phyloP scores from a whole-genome alignment of 1,140 invertebrate genomes.

The Orchesella cincta region DNA sequence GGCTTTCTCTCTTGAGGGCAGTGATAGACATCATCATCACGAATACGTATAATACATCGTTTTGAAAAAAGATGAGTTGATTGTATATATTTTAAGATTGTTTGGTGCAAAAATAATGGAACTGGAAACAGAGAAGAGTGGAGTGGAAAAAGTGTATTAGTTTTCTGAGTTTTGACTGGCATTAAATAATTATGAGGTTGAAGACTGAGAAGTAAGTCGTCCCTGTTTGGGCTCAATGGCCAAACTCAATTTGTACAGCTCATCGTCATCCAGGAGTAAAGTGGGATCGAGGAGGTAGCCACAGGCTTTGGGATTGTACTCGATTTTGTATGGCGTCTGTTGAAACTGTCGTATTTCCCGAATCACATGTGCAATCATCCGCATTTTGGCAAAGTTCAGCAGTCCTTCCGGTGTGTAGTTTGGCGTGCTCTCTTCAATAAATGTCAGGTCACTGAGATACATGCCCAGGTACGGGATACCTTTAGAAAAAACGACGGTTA shows the following conservation, averaged over 20 bases:
- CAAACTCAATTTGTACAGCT: constrained; percentile 78
- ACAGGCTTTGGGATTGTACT: constrained; percentile 58
- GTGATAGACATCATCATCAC: no score
- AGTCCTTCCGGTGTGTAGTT: constrained; percentile 87
- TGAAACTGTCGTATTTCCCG: constrained; percentile 89
- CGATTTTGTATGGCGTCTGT: constrained; percentile 80
- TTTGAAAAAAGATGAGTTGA: no score
- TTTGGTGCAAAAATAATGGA: no score
- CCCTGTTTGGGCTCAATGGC: constrained; percentile 79
- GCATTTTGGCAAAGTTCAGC: constrained; percentile 95
- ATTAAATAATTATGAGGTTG: constrained; percentile 25
- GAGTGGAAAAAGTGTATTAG: no score
- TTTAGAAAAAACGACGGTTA: neutral
- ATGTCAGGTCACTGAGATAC: constrained; percentile 88
- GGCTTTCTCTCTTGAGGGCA: no score
- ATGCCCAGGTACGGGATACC: constrained; percentile 83
- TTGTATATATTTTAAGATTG: no score
- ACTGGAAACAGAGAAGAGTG: no score
- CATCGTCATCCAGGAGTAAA: constrained; percentile 76
- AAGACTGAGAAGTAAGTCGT: constrained; percentile 58
- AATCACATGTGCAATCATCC: constrained; percentile 94
- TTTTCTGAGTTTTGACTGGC: no score
- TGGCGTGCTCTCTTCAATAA: constrained; percentile 91
- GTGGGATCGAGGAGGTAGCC: constrained; percentile 79
- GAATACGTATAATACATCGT: no score